phyloP scores from a whole-genome alignment of 2,113 vertebrate species.

The Centropus bengalensis region DNA sequence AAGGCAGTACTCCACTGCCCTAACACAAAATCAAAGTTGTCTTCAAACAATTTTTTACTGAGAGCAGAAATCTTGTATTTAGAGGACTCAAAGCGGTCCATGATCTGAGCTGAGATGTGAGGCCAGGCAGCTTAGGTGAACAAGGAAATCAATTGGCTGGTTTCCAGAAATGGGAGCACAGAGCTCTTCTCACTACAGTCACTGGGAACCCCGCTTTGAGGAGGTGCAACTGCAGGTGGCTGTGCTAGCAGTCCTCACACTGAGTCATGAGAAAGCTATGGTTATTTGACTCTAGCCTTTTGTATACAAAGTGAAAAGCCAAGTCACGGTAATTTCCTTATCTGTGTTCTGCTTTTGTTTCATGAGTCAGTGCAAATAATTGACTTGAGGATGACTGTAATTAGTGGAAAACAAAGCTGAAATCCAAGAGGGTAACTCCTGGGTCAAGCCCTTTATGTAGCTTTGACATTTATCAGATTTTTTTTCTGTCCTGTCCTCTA shows the following conservation, averaged over 20 bases:
- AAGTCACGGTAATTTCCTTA: neutral
- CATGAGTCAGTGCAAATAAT: neutral
- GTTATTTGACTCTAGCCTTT: neutral
- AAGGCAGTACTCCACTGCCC: neutral
- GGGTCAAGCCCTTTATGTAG: conserved; percentile 4
- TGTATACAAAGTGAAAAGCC: neutral
- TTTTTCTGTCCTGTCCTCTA: neutral
- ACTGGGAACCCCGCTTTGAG: neutral
- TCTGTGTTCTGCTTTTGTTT: neutral
- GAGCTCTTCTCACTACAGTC: neutral
- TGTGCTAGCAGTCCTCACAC: neutral
- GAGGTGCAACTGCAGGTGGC: neutral
- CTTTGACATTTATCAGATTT: neutral
- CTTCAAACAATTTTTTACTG: neutral
- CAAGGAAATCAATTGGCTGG: neutral
- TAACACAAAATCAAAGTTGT: neutral
- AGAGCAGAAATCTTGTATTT: neutral
- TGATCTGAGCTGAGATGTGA: neutral
- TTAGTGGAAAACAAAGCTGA: conserved; percentile 8
- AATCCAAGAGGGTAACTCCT: neutral
- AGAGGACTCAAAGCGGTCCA: neutral
- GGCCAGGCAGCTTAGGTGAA: neutral
- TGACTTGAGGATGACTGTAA: neutral
- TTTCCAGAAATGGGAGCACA: neutral
- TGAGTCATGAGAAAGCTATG: neutral